Evolutionary conservation across 2,113 vertebrate species (phyloP).

Genomic region (Sphaerodactylus townsendi): DNA sequence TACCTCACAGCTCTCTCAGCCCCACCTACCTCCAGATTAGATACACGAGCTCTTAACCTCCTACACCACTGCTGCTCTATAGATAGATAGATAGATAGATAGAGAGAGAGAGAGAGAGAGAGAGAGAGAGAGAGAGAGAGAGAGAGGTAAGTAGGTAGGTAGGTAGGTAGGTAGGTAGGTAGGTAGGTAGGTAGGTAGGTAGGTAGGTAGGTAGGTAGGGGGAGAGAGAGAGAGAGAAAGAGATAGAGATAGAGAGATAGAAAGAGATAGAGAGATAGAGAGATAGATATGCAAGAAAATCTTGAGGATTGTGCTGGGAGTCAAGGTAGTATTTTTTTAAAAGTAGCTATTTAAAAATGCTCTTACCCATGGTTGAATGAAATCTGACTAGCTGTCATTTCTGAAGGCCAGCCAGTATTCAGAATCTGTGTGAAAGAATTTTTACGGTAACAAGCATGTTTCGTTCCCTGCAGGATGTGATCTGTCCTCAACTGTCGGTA

Average conservation of each 20-base stretch:
- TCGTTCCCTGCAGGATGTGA: background rate
- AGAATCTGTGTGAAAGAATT: background rate
- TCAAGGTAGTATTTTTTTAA: background rate
- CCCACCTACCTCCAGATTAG: too few species aligned
- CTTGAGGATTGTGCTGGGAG: background rate
- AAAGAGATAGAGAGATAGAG: too few species aligned
- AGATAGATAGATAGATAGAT: too few species aligned
- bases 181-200: background rate
- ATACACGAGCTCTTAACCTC: too few species aligned
- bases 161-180: too few species aligned
- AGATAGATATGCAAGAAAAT: background rate
- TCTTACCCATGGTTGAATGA: background rate
- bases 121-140: too few species aligned
- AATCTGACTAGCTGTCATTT: background rate
- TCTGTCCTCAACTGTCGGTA: constrained; percentile 9
- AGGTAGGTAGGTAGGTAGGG: background rate
- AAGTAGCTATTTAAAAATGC: background rate
- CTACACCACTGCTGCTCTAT: too few species aligned
- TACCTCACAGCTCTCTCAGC: too few species aligned
- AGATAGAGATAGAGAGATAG: too few species aligned
- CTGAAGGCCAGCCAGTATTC: background rate
- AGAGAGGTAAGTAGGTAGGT: too few species aligned
- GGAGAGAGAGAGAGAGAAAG: too few species aligned
- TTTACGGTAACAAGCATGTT: constrained; percentile 4
- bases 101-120: too few species aligned